Evolutionary conservation across 2,888 invertebrate species (phyloP).

Genomic region (Phymatocera aterrima): DNA sequence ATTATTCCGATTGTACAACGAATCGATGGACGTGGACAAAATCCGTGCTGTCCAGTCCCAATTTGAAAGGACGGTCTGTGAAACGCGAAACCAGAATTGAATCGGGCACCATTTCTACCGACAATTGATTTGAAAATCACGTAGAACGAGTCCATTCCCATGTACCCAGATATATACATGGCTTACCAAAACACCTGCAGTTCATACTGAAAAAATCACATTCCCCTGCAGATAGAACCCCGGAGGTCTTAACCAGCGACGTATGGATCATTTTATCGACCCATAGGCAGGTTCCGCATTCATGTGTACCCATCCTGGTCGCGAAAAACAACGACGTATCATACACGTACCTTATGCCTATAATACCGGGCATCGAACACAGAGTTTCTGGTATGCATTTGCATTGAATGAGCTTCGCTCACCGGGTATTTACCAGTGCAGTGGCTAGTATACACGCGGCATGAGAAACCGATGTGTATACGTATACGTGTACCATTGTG

Average conservation of each 20-base stretch:
- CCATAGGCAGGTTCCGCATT: neutral
- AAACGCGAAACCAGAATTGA: slow-evolving; percentile 31
- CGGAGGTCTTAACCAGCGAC: slow-evolving; percentile 14
- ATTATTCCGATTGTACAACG: slow-evolving; percentile 18
- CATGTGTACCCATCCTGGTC: neutral
- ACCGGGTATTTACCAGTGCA: slow-evolving; percentile 51
- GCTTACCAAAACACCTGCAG: slow-evolving; percentile 22
- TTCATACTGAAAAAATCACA: slow-evolving; percentile 23
- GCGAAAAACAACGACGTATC: neutral
- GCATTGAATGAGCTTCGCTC: slow-evolving; percentile 73
- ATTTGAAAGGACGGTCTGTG: slow-evolving; percentile 7
- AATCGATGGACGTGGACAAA: neutral
- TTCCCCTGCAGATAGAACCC: neutral
- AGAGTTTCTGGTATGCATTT: slow-evolving; percentile 62
- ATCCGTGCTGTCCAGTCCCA: slow-evolving; percentile 10
- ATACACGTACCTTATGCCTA: slow-evolving; percentile 30
- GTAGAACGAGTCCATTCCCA: slow-evolving; percentile 12
- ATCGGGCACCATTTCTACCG: slow-evolving; percentile 24
- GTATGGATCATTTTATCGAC: slow-evolving; percentile 23
- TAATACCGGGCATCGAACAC: slow-evolving; percentile 18
- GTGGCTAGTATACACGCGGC: slow-evolving; percentile 46
- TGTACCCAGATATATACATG: neutral
- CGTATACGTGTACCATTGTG: slow-evolving; percentile 71
- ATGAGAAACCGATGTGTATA: slow-evolving; percentile 45
- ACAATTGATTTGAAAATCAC: slow-evolving; percentile 27